Percentiles rank a stretch among this genome's conserved stretches.
These are phyloP conservation scores for Hylomyscus alleni DNA, from an alignment of 2,797 vertebrate species.

Conservation along the genomic window DNA sequence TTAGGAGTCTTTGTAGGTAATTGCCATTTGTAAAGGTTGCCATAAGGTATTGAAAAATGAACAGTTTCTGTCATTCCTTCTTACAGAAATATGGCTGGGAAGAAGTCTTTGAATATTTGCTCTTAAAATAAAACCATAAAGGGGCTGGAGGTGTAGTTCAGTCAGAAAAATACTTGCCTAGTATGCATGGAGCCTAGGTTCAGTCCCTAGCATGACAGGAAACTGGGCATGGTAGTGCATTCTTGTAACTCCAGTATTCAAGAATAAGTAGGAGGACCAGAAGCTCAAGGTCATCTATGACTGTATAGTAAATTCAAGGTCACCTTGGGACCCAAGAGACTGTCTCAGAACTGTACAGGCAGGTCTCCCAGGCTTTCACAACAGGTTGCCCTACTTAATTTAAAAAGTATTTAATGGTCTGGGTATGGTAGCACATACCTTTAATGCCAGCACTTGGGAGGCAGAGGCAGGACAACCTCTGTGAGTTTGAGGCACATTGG, in stretches of 20 bases:
- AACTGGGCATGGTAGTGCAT: not conserved
- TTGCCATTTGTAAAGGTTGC: not conserved
- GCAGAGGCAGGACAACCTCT: not conserved
- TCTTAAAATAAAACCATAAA: constrained; percentile 4
- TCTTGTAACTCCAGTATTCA: not conserved
- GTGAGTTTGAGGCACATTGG: not conserved
- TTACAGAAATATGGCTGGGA: not conserved
- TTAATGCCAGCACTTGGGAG: not conserved
- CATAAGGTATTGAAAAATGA: not conserved
- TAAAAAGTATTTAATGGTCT: not conserved
- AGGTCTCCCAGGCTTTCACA: not conserved
- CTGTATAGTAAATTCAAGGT: not conserved
- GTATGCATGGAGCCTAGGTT: not conserved
- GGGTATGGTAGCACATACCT: no score
- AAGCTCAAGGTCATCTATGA: not conserved
- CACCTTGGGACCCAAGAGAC: not conserved
- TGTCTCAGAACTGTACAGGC: not conserved
- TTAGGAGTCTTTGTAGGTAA: not conserved
- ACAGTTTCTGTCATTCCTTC: not conserved
- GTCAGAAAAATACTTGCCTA: not conserved
- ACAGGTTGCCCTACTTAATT: not conserved
- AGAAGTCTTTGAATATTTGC: not conserved
- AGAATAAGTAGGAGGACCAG: not conserved
- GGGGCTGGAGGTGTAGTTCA: not conserved
- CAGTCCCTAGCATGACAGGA: not conserved